Evolutionary conservation across 2,888 invertebrate genomes (phyloP).

Genomic region (Stenotaenia linearis): DNA sequence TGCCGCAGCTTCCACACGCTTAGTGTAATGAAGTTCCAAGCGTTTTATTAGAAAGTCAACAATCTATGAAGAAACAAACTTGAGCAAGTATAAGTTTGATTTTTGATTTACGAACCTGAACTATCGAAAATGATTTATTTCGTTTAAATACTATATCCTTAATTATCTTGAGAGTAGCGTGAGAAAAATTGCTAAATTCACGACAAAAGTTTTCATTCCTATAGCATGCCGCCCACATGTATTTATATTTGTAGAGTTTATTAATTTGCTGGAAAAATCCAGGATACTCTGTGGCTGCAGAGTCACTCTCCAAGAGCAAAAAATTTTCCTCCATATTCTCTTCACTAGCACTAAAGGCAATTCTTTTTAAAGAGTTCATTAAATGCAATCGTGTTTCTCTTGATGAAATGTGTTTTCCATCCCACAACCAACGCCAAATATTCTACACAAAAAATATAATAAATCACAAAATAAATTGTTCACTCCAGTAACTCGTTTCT

Average conservation of each 20-base stretch:
- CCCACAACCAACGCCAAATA: neutral
- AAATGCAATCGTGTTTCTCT: neutral
- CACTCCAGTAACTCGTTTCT: too few species aligned
- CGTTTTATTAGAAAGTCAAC: neutral
- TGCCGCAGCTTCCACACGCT: neutral
- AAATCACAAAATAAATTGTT: neutral
- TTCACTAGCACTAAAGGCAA: neutral
- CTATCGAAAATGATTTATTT: neutral
- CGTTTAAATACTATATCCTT: neutral
- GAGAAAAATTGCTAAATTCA: neutral
- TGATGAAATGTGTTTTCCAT: neutral
- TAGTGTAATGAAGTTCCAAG: neutral
- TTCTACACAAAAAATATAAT: neutral
- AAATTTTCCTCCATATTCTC: neutral
- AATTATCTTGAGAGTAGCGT: neutral
- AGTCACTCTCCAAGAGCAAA: neutral
- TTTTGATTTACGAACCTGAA: neutral
- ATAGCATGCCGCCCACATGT: neutral
- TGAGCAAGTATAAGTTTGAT: too few species aligned
- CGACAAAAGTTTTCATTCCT: neutral
- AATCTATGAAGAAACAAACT: too few species aligned
- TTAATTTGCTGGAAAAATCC: neutral
- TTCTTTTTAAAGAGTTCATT: neutral
- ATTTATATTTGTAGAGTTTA: neutral
- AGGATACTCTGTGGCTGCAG: neutral